Conservation (phyloP, 2,888 invertebrate species). For the Cosmia trapezina region DNA sequence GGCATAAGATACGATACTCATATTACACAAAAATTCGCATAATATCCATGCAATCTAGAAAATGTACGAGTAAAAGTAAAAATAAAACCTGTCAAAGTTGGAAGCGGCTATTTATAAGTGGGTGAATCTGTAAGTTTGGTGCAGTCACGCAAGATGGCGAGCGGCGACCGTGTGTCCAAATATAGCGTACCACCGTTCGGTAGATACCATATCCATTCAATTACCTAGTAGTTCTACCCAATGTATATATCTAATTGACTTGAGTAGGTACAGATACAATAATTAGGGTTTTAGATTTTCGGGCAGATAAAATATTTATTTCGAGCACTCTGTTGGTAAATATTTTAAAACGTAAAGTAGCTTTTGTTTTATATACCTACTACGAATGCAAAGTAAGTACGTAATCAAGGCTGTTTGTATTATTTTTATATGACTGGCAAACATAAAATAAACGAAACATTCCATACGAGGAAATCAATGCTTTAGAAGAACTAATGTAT, state of each 20-base stretch:
- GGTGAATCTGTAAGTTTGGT: not conserved
- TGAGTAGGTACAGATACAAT: not conserved
- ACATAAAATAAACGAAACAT: not conserved
- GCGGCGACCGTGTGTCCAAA: constrained; percentile 2
- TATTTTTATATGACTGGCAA: constrained; percentile 3
- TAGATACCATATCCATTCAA: not conserved
- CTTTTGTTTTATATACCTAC: not conserved
- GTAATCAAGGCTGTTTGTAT: not conserved
- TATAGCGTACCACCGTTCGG: constrained; percentile 1
- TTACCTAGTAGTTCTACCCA: not conserved
- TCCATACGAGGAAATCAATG: not conserved
- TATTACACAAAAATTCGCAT: constrained; percentile 58
- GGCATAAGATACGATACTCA: constrained; percentile 63
- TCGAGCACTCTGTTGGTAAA: not conserved
- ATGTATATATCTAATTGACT: constrained; percentile 5
- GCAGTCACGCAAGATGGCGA: constrained; percentile 21
- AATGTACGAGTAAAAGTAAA: constrained; percentile 37
- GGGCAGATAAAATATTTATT: constrained; percentile 8
- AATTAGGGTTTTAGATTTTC: not conserved
- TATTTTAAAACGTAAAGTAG: constrained; percentile 17
- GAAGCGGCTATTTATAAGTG: constrained; percentile 24
- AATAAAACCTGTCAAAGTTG: constrained; percentile 44
- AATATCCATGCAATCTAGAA: constrained; percentile 58
- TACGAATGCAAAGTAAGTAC: not conserved
- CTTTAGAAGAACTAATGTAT: not conserved